Base-by-base conservation (phyloP, 2,888 invertebrate species). In the Acanthosoma haemorrhoidale region DNA sequence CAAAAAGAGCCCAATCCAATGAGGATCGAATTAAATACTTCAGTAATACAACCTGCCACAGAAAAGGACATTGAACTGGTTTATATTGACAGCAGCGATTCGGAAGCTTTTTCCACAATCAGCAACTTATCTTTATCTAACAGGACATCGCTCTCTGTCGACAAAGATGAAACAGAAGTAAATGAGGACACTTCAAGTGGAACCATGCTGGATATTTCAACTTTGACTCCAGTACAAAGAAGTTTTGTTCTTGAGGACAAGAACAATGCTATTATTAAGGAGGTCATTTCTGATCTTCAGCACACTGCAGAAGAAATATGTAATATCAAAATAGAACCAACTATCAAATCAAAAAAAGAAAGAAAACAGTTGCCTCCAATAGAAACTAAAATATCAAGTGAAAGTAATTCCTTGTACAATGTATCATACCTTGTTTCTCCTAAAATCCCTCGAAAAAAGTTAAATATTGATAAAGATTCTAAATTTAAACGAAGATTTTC, bases 71-170 rank as follows among this genome's bases (percentile, higher is more conserved):
- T 73, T 2, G 73, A 73, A 68, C 31, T 73, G 2, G 72, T 73
- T 18, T 73, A 73, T 34, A 60, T 73, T 5, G 73, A 73, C 41
- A 73, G 72, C 41, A 73, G 73, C 41, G 73, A 73, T 51, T 73
- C 73, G 2, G 73, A 73, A 18, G 71, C 66, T 3, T 63, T 70
- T 41, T 71, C 73, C 15, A 29, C 29, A 4, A 18, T 51, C 8
- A 61, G 61, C 5, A 63, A 63, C 18, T 11, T 64, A 11, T 67
- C 67, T 11, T 11, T 39, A 11, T 67, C 67, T 2, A 67, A 57
- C 16, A 51, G 67, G 18, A 67, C 67, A 18, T 67, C 67, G 1
- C 18, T 67, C 15, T 51, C 57, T 16, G 2, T 67, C 1, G 67
- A 67, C 5, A 67, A 67, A n/a, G 67, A 67, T 6, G 57, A 51